phyloP scores from a whole-genome alignment of 1,140 invertebrate species.

The Papilio glaucus region DNA sequence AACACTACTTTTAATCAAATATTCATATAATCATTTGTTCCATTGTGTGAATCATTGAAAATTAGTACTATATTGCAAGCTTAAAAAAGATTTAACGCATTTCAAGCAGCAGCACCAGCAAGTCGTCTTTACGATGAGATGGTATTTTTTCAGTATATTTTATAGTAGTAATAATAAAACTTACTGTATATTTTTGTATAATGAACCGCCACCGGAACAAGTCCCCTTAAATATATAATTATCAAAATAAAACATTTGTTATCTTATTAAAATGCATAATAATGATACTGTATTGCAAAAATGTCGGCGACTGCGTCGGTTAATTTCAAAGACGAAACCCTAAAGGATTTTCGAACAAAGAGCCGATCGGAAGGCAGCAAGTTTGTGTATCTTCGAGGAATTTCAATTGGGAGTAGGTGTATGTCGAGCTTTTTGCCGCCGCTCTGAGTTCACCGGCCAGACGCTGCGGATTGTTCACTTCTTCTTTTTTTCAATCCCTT shows the following conservation, averaged over 20 bases:
- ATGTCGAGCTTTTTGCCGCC: conserved; percentile 49
- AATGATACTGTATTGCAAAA: not conserved
- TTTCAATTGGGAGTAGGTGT: conserved; percentile 42
- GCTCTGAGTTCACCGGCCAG: conserved; percentile 62
- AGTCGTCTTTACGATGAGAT: too few species aligned
- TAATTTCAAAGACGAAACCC: conserved; percentile 7
- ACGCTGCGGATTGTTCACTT: conserved; percentile 56
- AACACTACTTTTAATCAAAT: too few species aligned
- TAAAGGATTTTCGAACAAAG: conserved; percentile 21
- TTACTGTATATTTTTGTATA: too few species aligned
- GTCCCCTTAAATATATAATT: too few species aligned
- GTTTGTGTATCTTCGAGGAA: conserved; percentile 37
- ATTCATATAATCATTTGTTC: too few species aligned
- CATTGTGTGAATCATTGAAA: too few species aligned
- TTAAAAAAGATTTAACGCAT: too few species aligned
- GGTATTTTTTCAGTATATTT: too few species aligned
- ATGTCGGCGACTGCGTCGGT: not conserved
- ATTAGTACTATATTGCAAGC: too few species aligned
- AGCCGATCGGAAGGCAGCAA: conserved; percentile 8
- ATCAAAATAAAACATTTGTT: not conserved
- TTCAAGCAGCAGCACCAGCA: too few species aligned
- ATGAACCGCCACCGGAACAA: too few species aligned
- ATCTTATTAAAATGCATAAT: not conserved
- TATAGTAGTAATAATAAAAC: too few species aligned
- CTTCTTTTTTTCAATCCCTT: conserved; percentile 50